Base-by-base conservation (phyloP, 2,888 invertebrate species). In the Metalampra italica region DNA sequence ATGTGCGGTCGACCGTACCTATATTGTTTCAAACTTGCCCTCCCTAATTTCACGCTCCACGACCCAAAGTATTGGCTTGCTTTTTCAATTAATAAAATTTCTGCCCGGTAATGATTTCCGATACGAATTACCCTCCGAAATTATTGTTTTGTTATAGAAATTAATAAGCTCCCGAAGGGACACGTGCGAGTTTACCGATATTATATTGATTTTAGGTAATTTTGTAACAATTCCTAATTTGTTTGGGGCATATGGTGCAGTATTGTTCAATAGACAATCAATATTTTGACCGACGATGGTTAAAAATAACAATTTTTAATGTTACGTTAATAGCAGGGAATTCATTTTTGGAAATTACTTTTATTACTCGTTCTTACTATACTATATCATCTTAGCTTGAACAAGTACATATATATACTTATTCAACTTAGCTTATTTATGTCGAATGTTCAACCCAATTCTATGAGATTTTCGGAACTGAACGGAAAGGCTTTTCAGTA, bases 81-180 rank as follows among this genome's bases (percentile, higher is more conserved):
- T 64, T 71, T 71, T 75, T 70, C 71, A 70, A 72, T 76, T 75
- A 73, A 64, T 68, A 71, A 64, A 9, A 37, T 22, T 66, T 69
- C 68, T 46, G 56, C 59, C 57, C 43, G 46, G 60, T 75, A 71
- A 75, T 71, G 59, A 69, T 71, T 75, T 73, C 73, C 74, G 61
- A 67, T 66, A 64, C 48, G 38, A 54, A 56, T 57, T 52, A 53
- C 30, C 14, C 4, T 14, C 13, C 32, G 30, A 50, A 39, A 43
- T 40, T 43, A 46, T 46, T 40, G 43, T 40, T 46, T 49, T 49
- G 49, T 42, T 15, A 41, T 41, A 22, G 29, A 49, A 45, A 45
- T 49, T 44, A 45, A 45, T 49, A 36, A 30, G 11, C 14, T 43
- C 11, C 22, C 22, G 22, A 46, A n/a, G 13, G 34, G 30, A 8